A percentile compares a stretch with the other conserved stretches of the same genome.
Evolutionary conservation across 2,797 vertebrate species (phyloP).

Genomic region (Trichosurus vulpecula): DNA sequence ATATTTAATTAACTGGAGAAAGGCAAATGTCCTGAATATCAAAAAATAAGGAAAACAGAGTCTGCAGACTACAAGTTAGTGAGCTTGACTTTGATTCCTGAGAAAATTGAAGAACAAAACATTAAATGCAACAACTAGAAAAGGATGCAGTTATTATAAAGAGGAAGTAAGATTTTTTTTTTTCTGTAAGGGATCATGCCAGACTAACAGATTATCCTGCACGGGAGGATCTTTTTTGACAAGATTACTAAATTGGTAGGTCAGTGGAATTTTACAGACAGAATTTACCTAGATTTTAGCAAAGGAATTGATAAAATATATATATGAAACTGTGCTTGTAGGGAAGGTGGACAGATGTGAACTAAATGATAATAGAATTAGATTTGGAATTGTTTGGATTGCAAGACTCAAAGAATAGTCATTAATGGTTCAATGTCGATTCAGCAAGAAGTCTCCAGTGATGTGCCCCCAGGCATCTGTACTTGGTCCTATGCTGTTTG

Average conservation of each 20-base stretch:
- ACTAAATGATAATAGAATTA: neutral
- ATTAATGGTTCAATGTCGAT: neutral
- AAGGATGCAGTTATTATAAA: neutral
- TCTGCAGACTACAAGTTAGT: neutral
- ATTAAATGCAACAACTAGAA: neutral
- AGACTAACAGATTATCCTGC: neutral
- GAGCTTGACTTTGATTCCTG: neutral
- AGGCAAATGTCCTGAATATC: neutral
- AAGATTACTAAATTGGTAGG: neutral
- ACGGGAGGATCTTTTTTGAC: neutral
- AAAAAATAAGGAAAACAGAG: neutral
- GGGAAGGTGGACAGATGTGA: neutral
- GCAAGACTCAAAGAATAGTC: neutral
- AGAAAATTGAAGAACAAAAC: neutral
- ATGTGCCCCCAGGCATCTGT: neutral
- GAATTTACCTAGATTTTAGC: neutral
- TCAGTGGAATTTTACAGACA: neutral
- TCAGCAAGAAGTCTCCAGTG: neutral
- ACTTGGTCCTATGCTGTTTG: neutral
- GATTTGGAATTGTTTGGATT: neutral
- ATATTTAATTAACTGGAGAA: neutral
- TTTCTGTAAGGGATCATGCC: neutral
- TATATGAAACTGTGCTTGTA: neutral
- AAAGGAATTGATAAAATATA: neutral
- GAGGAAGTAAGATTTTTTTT: neutral